phyloP scores from a whole-genome alignment of 2,113 vertebrate species.

The Zosterops hypoxanthus region DNA sequence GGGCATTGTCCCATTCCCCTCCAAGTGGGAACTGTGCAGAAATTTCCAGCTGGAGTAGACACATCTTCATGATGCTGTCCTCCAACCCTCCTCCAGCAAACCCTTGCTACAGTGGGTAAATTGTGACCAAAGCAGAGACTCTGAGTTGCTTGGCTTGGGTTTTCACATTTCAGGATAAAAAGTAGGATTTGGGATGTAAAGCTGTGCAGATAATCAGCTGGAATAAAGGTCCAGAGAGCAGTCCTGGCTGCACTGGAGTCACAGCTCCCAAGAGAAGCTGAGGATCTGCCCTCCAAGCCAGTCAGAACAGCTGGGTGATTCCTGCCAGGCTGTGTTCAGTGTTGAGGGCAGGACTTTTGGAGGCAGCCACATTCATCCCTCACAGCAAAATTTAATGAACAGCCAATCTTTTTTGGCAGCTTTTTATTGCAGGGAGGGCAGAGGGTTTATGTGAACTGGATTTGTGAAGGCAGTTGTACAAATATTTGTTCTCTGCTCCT shows the following conservation, averaged over 20 bases:
- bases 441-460: not conserved
- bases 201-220: not conserved
- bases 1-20: not conserved
- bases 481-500: constrained; percentile 54
- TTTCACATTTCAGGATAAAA: not conserved
- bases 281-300: not conserved
- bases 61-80: not conserved
- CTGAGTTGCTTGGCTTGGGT: not conserved
- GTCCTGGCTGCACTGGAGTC: not conserved
- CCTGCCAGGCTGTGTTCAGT: not conserved
- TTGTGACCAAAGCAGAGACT: not conserved
- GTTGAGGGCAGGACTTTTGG: not conserved
- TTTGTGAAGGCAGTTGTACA: not conserved
- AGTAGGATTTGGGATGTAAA: not conserved
- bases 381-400: not conserved
- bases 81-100: not conserved
- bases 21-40: not conserved
- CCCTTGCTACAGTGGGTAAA: not conserved
- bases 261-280: accelerated
- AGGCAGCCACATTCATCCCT: not conserved
- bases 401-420: not conserved
- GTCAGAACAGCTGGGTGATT: not conserved
- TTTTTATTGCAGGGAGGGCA: not conserved
- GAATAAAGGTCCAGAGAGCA: not conserved
- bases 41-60: not conserved